Evolutionary conservation across 2,888 invertebrate species (phyloP).

Genomic region (Antitype chi): DNA sequence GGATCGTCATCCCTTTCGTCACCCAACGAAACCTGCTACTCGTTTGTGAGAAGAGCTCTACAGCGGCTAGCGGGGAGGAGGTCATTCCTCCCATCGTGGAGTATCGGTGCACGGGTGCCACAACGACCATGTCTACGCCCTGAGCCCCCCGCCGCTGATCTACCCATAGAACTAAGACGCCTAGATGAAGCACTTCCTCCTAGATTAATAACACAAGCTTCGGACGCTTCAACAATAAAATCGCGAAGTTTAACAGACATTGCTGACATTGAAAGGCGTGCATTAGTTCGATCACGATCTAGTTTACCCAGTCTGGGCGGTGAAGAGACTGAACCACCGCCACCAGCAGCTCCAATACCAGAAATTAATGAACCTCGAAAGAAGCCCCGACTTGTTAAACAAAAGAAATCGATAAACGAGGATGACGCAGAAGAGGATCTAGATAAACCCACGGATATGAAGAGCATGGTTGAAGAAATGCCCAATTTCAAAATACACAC

Average conservation of each 20-base stretch:
- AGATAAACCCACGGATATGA: slow-evolving; percentile 93
- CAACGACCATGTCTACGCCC: slow-evolving; percentile 92
- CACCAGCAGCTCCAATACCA: slow-evolving; percentile 74
- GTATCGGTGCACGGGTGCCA: slow-evolving; percentile 80
- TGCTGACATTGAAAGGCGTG: slow-evolving; percentile 93
- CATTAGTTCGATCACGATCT: slow-evolving; percentile 94
- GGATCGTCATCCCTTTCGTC: slow-evolving; percentile 97
- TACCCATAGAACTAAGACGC: slow-evolving; percentile 96
- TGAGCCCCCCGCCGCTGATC: slow-evolving; percentile 94
- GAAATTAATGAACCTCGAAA: slow-evolving; percentile 90
- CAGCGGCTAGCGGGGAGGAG: slow-evolving; percentile 95
- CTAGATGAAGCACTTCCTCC: slow-evolving; percentile 91
- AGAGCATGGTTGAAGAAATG: slow-evolving; percentile 91
- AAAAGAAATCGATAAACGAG: slow-evolving; percentile 95
- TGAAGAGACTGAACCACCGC: slow-evolving; percentile 79
- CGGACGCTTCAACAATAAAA: slow-evolving; percentile 92
- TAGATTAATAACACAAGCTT: slow-evolving; percentile 85
- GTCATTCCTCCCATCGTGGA: slow-evolving; percentile 95
- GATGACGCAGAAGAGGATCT: slow-evolving; percentile 92
- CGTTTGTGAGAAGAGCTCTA: slow-evolving; percentile 96
- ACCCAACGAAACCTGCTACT: slow-evolving; percentile 98
- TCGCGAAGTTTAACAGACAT: slow-evolving; percentile 96
- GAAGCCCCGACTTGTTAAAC: slow-evolving; percentile 95
- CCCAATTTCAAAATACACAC: slow-evolving; percentile 92
- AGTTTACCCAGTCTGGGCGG: slow-evolving; percentile 93